Evolutionary conservation across 2,113 vertebrate genomes (phyloP).

Genomic region (Aythya baeri): DNA sequence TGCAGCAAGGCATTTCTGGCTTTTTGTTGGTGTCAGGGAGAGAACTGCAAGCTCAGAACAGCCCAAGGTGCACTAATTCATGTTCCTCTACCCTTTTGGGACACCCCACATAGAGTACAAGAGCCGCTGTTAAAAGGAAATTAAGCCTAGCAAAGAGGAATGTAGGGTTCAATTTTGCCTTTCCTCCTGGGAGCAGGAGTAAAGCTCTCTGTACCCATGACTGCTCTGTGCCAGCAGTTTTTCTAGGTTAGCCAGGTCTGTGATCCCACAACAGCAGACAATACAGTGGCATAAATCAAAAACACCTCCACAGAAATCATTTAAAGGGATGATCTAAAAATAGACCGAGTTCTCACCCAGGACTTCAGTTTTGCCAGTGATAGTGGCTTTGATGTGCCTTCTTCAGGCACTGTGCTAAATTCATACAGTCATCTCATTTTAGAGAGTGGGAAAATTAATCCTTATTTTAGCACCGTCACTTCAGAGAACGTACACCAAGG

Average conservation of each 20-base stretch:
- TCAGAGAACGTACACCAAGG: not conserved
- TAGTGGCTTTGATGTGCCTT: not conserved
- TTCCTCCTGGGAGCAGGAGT: not conserved
- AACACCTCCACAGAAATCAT: conserved; percentile 1
- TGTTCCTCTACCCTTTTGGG: not conserved
- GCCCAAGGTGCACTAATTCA: not conserved
- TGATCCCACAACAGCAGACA: not conserved
- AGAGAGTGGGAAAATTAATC: conserved; percentile 43
- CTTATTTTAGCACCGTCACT: conserved; percentile 10
- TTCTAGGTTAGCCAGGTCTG: not conserved
- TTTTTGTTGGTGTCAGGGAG: not conserved
- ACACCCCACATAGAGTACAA: not conserved
- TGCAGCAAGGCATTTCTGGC: not conserved
- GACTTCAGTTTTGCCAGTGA: not conserved
- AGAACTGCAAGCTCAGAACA: not conserved
- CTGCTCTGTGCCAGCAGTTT: not conserved
- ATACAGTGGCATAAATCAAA: conserved; percentile 10
- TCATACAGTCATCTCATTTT: conserved; percentile 19
- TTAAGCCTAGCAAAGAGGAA: not conserved
- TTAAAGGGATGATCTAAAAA: conserved; percentile 15
- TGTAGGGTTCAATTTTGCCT: not conserved
- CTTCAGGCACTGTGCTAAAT: conserved; percentile 21
- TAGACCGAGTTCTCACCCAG: not conserved
- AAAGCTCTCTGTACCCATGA: not conserved
- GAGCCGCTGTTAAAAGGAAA: not conserved